Percentiles rank a stretch among this genome's conserved stretches.
These are phyloP conservation scores for Cataglyphis livida DNA, from an alignment of 2,888 invertebrate species.

Conservation along the genomic window DNA sequence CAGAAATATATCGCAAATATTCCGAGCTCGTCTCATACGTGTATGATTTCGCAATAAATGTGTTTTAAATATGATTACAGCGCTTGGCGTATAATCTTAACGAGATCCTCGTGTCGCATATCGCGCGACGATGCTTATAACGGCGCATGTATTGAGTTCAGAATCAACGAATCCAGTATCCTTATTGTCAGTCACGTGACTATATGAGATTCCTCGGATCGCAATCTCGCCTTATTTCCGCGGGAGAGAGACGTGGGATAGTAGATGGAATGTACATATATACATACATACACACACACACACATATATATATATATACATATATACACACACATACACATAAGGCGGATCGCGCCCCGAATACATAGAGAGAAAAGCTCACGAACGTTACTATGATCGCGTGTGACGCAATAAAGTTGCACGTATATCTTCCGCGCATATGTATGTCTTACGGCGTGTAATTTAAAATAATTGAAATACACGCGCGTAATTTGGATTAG, in stretches of 20 bases:
- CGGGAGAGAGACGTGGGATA: conserved; percentile 37
- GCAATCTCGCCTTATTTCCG: conserved; percentile 73
- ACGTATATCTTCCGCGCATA: conserved; percentile 49
- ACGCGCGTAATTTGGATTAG: conserved; percentile 41
- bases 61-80: conserved; percentile 14
- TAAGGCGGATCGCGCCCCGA: conserved; percentile 47
- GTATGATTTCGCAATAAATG: conserved; percentile 7
- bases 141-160: conserved; percentile 60
- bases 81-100: conserved; percentile 19
- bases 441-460: conserved; percentile 45
- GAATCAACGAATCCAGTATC: conserved; percentile 64
- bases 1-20: neutral
- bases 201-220: conserved; percentile 67
- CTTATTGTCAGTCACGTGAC: conserved; percentile 67
- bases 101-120: conserved; percentile 23
- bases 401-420: conserved; percentile 64
- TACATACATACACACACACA: neutral
- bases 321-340: neutral
- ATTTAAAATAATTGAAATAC: conserved; percentile 73
- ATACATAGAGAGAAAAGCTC: conserved; percentile 28
- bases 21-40: neutral
- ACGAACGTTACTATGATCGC: conserved; percentile 46
- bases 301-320: too few species aligned
- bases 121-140: conserved; percentile 48
- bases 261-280: conserved; percentile 47